Conservation (phyloP, 2,888 invertebrate genomes). For the Erynnis tages region DNA sequence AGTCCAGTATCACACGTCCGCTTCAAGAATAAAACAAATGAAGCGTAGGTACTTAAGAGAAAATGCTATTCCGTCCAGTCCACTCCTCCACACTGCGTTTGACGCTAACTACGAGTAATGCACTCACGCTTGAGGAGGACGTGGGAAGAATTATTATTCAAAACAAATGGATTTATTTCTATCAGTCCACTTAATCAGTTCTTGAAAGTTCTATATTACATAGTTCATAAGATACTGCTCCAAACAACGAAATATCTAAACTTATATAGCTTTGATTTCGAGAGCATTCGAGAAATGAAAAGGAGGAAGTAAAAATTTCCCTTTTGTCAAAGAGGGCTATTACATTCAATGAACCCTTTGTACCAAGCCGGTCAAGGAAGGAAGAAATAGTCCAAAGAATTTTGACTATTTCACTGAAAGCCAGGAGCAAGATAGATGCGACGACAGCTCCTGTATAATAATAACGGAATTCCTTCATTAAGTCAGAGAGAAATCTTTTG, state of each 20-base stretch:
- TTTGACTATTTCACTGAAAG: constrained; percentile 17
- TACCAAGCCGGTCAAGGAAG: background rate
- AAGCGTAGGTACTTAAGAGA: constrained; percentile 1
- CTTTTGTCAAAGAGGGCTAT: background rate
- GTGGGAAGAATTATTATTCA: too few relatives aligned
- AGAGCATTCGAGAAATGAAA: too few relatives aligned
- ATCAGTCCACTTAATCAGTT: too few relatives aligned
- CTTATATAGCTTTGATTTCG: too few relatives aligned
- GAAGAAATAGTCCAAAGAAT: constrained; percentile 19
- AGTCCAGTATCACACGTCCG: too few relatives aligned
- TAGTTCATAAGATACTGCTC: too few relatives aligned
- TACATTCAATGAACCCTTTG: background rate
- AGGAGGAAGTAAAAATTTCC: background rate
- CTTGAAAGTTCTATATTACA: too few relatives aligned
- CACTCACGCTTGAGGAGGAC: constrained; percentile 11
- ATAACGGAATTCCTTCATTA: constrained; percentile 67
- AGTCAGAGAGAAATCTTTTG: constrained; percentile 27
- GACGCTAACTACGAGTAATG: constrained; percentile 9
- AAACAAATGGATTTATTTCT: too few relatives aligned
- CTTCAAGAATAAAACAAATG: constrained; percentile 6
- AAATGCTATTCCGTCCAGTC: background rate
- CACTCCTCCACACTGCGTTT: background rate
- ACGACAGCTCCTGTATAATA: constrained; percentile 51
- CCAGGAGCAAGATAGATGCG: constrained; percentile 18
- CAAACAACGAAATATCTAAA: too few relatives aligned